A percentile compares a stretch with the other conserved stretches of the same genome.
phyloP scores from a whole-genome alignment of 2,113 vertebrate species.

The Ailuropoda melanoleuca region DNA sequence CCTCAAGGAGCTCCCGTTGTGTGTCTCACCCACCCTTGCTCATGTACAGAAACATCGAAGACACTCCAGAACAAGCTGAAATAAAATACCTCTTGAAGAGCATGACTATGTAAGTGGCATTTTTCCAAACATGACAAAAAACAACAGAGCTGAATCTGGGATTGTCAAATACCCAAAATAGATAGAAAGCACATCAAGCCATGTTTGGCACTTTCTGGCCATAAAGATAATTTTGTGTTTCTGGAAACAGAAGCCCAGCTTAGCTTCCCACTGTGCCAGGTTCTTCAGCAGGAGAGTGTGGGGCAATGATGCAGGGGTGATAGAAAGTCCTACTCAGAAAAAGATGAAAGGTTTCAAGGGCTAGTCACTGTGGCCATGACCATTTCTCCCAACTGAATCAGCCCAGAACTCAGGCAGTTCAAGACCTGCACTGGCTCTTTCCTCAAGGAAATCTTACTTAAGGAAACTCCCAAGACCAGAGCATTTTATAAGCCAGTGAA shows the following conservation, averaged over 20 bases:
- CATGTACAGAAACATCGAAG: neutral
- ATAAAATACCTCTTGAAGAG: neutral
- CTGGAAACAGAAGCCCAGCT: slow-evolving; percentile 68
- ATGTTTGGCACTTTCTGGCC: slow-evolving; percentile 42
- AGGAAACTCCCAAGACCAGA: neutral
- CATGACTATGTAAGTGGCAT: neutral
- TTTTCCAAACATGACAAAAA: slow-evolving; percentile 39
- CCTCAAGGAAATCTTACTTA: neutral
- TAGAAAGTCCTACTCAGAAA: slow-evolving; percentile 21
- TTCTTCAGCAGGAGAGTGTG: neutral
- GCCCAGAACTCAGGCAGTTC: neutral
- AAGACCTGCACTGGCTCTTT: neutral
- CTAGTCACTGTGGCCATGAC: neutral
- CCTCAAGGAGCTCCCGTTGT: neutral
- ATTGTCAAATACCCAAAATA: slow-evolving; percentile 25
- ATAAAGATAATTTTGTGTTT: slow-evolving; percentile 75
- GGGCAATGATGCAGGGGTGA: neutral
- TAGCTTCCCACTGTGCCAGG: slow-evolving; percentile 57
- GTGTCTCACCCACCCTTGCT: neutral
- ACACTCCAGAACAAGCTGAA: neutral
- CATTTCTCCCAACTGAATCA: neutral
- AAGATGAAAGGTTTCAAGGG: slow-evolving; percentile 1
- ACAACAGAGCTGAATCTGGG: neutral
- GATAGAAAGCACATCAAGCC: slow-evolving; percentile 20
- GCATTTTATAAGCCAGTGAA: neutral